Evolutionary conservation across 2,113 vertebrate genomes (phyloP).

Genomic region (Laterallus jamaicensis): DNA sequence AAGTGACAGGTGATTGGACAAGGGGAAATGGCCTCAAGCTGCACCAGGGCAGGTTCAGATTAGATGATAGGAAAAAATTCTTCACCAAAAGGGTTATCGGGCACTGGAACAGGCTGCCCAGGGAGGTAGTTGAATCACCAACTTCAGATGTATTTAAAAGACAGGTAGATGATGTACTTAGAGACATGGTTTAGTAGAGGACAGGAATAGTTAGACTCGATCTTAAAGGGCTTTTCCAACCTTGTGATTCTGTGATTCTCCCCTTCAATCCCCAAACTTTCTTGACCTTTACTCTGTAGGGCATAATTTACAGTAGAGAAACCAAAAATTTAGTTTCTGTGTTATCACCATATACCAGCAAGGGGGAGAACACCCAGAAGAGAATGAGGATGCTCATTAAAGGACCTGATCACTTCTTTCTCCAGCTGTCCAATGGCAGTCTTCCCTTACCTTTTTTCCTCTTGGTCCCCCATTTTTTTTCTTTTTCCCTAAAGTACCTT

Average conservation of each 20-base stretch:
- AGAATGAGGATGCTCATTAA: neutral
- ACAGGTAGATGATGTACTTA: too few relatives aligned
- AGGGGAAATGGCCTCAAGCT: too few relatives aligned
- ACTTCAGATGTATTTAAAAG: too few relatives aligned
- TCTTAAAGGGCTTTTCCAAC: too few relatives aligned
- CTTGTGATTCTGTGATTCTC: neutral
- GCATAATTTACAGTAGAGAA: neutral
- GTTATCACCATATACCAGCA: rapidly evolving
- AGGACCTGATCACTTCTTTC: neutral
- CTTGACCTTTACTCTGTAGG: neutral
- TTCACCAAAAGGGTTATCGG: too few relatives aligned
- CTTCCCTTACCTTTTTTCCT: neutral
- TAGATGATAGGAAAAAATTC: too few relatives aligned
- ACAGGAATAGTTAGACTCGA: too few relatives aligned
- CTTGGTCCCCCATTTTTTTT: rapidly evolving
- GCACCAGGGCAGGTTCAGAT: too few relatives aligned
- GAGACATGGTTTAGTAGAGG: too few relatives aligned
- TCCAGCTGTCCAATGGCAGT: neutral
- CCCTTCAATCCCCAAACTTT: neutral
- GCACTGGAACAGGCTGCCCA: too few relatives aligned
- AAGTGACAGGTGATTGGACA: too few relatives aligned
- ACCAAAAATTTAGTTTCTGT: neutral
- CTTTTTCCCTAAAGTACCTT: neutral
- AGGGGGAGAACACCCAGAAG: neutral
- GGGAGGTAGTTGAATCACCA: too few relatives aligned